phyloP scores from a whole-genome alignment of 2,113 vertebrate genomes.

The Chaenocephalus aceratus region DNA sequence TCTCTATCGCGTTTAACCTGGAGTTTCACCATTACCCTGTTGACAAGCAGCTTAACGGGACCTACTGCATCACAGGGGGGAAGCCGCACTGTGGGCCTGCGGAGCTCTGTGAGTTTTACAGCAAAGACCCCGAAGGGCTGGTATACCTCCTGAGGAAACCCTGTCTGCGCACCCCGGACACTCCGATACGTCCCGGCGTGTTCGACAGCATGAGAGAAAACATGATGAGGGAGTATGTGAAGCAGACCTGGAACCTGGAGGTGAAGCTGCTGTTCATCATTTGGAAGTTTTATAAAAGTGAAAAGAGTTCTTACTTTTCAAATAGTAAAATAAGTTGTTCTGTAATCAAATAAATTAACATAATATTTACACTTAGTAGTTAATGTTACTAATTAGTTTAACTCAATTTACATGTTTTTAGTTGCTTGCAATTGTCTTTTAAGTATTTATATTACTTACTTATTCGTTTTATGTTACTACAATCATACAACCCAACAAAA shows the following conservation, averaged over 20 bases:
- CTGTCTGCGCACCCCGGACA: conserved; percentile 87
- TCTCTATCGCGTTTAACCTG: conserved; percentile 90
- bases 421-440: not conserved
- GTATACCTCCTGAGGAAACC: conserved; percentile 90
- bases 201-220: conserved; percentile 93
- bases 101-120: conserved; percentile 96
- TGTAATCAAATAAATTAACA: not conserved
- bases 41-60: conserved; percentile 95
- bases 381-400: not conserved
- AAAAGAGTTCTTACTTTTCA: not conserved
- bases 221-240: conserved; percentile 95
- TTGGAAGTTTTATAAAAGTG: not conserved
- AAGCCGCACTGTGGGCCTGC: conserved; percentile 93
- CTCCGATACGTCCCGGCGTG: conserved; percentile 84
- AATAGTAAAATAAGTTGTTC: not conserved
- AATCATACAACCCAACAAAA: too few species aligned
- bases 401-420: not conserved
- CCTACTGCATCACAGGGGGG: conserved; percentile 91
- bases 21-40: conserved; percentile 93
- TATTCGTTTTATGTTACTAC: not conserved
- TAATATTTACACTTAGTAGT: not conserved
- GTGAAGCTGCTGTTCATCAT: conserved; percentile 74
- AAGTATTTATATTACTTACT: too few species aligned
- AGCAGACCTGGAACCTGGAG: conserved; percentile 95
- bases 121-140: conserved; percentile 92